Base-by-base conservation (phyloP, 2,888 invertebrate species). In the Portevinia maculata region DNA sequence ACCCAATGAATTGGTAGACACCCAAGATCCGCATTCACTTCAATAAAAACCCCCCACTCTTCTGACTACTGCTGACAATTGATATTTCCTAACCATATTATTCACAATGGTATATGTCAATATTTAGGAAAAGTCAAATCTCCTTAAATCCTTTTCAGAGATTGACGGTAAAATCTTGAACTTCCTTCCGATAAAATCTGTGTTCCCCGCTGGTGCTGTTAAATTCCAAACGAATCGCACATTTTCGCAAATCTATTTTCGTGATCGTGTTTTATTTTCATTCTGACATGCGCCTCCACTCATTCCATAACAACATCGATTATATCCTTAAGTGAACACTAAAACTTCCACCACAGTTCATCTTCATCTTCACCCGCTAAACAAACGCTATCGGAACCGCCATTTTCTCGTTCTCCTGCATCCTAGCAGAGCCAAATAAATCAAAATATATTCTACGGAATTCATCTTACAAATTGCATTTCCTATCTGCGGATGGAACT, bases 381-480 rank as follows among this genome's bases (percentile, higher is more conserved):
- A 57, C 11, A 55, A 67, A 50, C 57, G n/a, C 59, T 70, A 41
- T 30, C 52, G 39, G 28, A 71, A 55, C 62, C 46, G 30, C 64
- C 37, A 65, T 59, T n/a, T 57, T 28, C 50, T 13, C 53, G 30
- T 24, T 30, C 24, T 34, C 53, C 17, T 53, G 46, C 69, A 69
- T 52, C 60, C 52, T 19, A 75, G 79, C 67, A 53, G 69, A 50
- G 46, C 50, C 52, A 81, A 75, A 81, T 76, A 81, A 71, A 81
- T 81, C 81, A 81, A 81, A 81, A 76, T 76, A 81, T 76, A 70
- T 81, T 76, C 76, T 76, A 76, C 76, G 81, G 71, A 83, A 83
- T 83, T 83, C 83, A 76, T 83, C 78, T 83, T 83, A 83, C 83
- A 83, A 83, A 83, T 83, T 83, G 76, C 83, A 76, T 83, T 83